These are phyloP conservation scores for Synanthedon andrenaeformis DNA, from an alignment of 2,888 invertebrate genomes.

Conservation along the genomic window DNA sequence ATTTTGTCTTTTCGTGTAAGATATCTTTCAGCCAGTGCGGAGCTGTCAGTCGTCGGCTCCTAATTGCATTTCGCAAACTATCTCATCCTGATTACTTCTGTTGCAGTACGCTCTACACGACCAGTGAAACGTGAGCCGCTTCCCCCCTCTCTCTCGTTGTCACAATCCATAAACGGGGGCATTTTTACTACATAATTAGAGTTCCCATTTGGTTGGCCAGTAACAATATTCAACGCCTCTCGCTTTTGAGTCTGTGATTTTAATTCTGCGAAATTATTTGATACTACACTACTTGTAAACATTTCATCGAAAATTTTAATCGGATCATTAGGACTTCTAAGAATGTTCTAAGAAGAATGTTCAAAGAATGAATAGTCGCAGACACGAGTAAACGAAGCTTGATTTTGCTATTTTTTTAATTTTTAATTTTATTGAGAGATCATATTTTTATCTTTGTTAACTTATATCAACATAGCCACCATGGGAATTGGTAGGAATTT, in stretches of 20 bases:
- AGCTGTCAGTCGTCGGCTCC: conserved; percentile 26
- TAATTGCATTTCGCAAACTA: conserved; percentile 34
- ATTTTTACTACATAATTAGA: conserved; percentile 12
- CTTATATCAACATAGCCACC: too few species aligned
- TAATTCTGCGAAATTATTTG: conserved; percentile 17
- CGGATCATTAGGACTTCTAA: too few species aligned
- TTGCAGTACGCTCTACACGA: conserved; percentile 27
- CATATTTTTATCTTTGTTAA: too few species aligned
- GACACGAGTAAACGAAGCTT: too few species aligned
- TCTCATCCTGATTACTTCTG: conserved; percentile 30
- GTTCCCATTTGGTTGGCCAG: conserved; percentile 14
- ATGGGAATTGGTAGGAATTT: too few species aligned
- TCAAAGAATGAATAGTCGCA: too few species aligned
- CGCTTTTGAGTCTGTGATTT: conserved; percentile 13
- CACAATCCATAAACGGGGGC: conserved; percentile 6
- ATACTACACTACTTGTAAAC: background rate
- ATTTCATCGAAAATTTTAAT: background rate
- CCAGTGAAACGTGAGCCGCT: conserved; percentile 19
- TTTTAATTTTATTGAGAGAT: too few species aligned
- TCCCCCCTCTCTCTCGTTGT: conserved; percentile 7
- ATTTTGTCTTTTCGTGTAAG: conserved; percentile 8
- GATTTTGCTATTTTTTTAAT: too few species aligned
- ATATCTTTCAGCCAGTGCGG: conserved; percentile 15
- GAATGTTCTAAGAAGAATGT: too few species aligned
- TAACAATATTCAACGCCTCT: conserved; percentile 11